Percentiles rank a stretch among this genome's conserved stretches.
Evolutionary conservation across 2,797 vertebrate species (phyloP).

Genomic region (Decapterus maruadsi): DNA sequence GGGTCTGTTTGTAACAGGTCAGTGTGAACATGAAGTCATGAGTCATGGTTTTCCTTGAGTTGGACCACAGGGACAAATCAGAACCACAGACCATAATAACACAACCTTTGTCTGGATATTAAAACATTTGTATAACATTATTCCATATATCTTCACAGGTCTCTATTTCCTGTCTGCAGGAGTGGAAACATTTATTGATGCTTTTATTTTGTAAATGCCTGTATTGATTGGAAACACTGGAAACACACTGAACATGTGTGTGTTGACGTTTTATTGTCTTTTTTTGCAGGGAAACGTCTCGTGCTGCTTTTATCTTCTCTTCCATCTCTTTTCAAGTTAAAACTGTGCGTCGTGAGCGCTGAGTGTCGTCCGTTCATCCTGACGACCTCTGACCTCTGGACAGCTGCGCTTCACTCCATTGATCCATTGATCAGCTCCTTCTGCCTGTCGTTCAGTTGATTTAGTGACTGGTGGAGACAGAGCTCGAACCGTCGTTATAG

Average conservation of each 20-base stretch:
- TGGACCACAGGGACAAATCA: too few species aligned
- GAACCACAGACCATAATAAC: too few species aligned
- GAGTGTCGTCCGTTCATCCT: not conserved
- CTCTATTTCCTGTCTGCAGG: not conserved
- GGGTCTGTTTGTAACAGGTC: too few species aligned
- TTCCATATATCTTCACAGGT: too few species aligned
- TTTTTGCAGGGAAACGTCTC: not conserved
- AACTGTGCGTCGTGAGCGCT: not conserved
- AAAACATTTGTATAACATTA: too few species aligned
- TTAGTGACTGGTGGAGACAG: too few species aligned
- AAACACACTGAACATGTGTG: not conserved
- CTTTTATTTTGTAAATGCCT: constrained; percentile 30
- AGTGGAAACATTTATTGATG: constrained; percentile 26
- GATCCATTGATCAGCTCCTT: not conserved
- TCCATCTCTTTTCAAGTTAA: not conserved
- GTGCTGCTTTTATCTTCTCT: not conserved
- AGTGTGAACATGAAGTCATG: too few species aligned
- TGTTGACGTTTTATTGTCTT: too few species aligned
- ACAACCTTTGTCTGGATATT: too few species aligned
- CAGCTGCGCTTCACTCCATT: not conserved
- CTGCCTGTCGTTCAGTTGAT: not conserved
- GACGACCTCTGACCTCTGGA: too few species aligned
- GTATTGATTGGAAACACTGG: not conserved
- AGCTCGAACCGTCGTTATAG: not conserved
- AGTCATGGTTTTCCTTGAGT: too few species aligned